Conservation (phyloP, 2,797 vertebrate species). For the Sorex maritimensis region DNA sequence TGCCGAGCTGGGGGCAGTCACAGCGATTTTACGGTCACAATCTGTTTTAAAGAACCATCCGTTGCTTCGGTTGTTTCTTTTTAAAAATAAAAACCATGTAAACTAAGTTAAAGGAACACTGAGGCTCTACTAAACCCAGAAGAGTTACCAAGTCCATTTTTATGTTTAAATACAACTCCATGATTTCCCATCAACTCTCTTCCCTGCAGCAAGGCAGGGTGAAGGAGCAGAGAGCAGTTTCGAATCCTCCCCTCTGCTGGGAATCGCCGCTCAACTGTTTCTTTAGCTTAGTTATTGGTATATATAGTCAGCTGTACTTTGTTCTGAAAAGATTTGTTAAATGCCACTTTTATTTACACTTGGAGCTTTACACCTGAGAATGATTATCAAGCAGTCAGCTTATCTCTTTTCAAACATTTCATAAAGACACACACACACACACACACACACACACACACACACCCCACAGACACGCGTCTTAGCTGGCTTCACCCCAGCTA, state of each 20-base stretch:
- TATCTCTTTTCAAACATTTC: slow-evolving; percentile 90
- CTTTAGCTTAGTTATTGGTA: slow-evolving; percentile 90
- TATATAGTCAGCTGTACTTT: slow-evolving; percentile 89
- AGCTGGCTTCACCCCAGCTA: slow-evolving; percentile 85
- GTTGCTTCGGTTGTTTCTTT: slow-evolving; percentile 64
- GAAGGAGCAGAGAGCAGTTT: slow-evolving; percentile 59
- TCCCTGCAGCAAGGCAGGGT: slow-evolving; percentile 61
- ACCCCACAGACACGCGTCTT: slow-evolving; percentile 14
- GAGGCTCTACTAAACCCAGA: slow-evolving; percentile 78
- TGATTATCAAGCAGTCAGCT: slow-evolving; percentile 91
- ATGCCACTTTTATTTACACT: slow-evolving; percentile 92
- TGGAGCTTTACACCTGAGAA: slow-evolving; percentile 91
- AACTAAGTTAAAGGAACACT: slow-evolving; percentile 86
- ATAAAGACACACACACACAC: slow-evolving; percentile 86
- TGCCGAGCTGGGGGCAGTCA: slow-evolving; percentile 60
- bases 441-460: slow-evolving; percentile 37
- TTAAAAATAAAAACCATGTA: slow-evolving; percentile 81
- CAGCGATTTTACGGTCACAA: slow-evolving; percentile 78
- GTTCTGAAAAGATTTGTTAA: slow-evolving; percentile 91
- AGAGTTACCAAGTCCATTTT: slow-evolving; percentile 80
- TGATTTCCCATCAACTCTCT: slow-evolving; percentile 74
- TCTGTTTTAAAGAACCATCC: slow-evolving; percentile 72
- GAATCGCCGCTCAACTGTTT: slow-evolving; percentile 85
- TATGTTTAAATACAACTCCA: slow-evolving; percentile 80
- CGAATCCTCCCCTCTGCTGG: slow-evolving; percentile 68